A percentile compares a stretch with the other conserved stretches of the same genome.
Conservation (phyloP, 2,113 vertebrate species). For the Macrotus californicus region DNA sequence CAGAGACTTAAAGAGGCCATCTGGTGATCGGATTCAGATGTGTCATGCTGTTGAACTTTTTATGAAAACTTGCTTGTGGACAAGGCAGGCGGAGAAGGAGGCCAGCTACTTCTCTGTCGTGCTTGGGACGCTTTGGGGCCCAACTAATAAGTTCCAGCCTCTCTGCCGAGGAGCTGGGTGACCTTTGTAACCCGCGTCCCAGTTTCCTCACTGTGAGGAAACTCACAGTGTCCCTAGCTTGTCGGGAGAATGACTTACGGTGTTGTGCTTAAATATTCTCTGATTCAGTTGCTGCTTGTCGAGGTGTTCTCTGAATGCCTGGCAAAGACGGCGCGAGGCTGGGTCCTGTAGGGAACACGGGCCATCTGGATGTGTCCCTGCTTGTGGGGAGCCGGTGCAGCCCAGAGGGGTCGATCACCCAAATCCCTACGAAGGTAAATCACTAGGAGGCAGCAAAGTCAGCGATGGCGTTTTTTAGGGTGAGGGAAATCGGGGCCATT, state of each 20-base stretch:
- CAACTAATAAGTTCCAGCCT: not conserved
- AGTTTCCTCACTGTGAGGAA: not conserved
- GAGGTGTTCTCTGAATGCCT: not conserved
- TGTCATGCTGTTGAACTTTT: not conserved
- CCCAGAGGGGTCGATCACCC: not conserved
- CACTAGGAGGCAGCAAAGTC: not conserved
- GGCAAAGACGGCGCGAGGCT: not conserved
- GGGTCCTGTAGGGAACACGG: not conserved
- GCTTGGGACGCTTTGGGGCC: not conserved
- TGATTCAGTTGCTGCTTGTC: not conserved
- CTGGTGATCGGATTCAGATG: not conserved
- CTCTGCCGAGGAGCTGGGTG: not conserved
- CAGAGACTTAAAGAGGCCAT: not conserved
- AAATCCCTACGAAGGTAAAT: not conserved
- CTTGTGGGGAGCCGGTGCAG: not conserved
- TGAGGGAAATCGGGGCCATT: not conserved
- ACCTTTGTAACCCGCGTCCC: not conserved
- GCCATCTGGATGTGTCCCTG: not conserved
- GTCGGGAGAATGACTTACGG: not conserved
- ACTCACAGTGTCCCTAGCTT: not conserved
- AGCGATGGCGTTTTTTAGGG: not conserved
- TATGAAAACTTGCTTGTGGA: not conserved
- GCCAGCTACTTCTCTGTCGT: not conserved
- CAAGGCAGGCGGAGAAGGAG: not conserved
- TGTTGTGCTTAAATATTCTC: not conserved